Percentiles rank a stretch among this genome's conserved stretches.
Evolutionary conservation across 2,797 vertebrate genomes (phyloP).

Genomic region (Pangasius macronema): DNA sequence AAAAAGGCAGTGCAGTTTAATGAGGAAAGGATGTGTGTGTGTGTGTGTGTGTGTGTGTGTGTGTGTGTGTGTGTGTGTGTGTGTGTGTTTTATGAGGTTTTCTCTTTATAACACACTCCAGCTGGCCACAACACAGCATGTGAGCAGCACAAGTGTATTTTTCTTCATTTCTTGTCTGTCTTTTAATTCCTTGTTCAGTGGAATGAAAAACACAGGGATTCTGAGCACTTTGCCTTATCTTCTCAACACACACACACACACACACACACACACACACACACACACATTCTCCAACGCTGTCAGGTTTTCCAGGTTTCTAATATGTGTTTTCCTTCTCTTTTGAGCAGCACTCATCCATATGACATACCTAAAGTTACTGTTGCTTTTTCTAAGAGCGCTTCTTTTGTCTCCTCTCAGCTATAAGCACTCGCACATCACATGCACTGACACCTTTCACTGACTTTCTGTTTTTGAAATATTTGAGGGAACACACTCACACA

Average conservation of each 20-base stretch:
- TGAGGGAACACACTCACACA: not conserved
- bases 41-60: not conserved
- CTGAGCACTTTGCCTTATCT: not conserved
- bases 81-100: not conserved
- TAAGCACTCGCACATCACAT: not conserved
- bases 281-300: not conserved
- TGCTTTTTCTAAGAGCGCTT: not conserved
- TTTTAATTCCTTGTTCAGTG: not conserved
- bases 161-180: not conserved
- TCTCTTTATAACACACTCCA: not conserved
- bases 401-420: not conserved
- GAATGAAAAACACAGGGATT: not conserved
- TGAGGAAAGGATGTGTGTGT: not conserved
- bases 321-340: not conserved
- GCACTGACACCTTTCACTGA: not conserved
- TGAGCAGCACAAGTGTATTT: not conserved
- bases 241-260: not conserved
- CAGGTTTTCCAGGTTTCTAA: slow-evolving; percentile 12
- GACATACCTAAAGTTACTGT: not conserved
- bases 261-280: slow-evolving; percentile 6
- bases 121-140: not conserved
- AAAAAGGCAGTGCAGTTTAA: not conserved
- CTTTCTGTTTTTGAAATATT: no score
- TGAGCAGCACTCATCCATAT: not conserved
- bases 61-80: not conserved